These are phyloP conservation scores for Mesocricetus auratus DNA, from an alignment of 2,113 vertebrate genomes.

Conservation along the genomic window DNA sequence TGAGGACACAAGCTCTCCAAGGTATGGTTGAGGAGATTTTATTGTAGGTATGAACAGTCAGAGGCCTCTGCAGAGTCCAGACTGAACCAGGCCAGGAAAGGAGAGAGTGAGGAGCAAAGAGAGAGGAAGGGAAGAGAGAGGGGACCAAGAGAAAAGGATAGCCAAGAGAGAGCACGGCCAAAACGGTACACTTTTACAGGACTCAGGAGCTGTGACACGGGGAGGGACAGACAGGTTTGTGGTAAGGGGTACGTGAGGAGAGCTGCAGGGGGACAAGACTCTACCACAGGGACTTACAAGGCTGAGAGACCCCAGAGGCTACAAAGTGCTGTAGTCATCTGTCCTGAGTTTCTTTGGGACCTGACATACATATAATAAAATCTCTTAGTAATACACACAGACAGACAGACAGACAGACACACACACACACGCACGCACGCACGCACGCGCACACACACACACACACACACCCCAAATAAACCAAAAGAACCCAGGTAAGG, in stretches of 20 bases:
- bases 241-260: neutral
- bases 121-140: neutral
- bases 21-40: neutral
- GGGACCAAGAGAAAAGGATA: neutral
- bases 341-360: neutral
- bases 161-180: neutral
- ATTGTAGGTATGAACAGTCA: neutral
- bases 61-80: neutral
- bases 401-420: no score
- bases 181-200: neutral
- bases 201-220: neutral
- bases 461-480: no score
- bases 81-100: neutral
- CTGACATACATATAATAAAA: neutral
- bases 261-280: neutral
- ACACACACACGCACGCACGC: no score
- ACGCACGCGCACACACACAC: neutral
- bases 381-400: neutral
- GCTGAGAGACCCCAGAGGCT: neutral
- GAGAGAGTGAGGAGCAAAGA: neutral
- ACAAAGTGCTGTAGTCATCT: neutral
- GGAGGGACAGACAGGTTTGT: neutral
- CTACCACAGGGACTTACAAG: neutral
- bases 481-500: neutral
- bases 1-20: neutral